Evolutionary conservation across 2,797 vertebrate genomes (phyloP), one percentile per base, ranked within the genome.

Genomic region (Steatocranus sp.): DNA sequence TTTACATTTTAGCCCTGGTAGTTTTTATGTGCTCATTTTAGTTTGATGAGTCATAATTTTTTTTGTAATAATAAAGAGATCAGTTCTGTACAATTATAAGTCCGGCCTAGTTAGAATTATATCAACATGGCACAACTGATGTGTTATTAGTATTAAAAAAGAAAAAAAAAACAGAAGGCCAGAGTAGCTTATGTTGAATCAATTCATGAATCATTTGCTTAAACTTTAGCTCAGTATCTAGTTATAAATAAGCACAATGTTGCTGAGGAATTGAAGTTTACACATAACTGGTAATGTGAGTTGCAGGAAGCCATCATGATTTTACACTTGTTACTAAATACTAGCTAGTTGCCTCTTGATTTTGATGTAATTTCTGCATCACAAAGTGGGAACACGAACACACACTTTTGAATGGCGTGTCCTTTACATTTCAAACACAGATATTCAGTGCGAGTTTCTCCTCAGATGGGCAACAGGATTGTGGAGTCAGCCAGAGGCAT

Each of bases 381-480:
- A 11, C 41, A 30, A 18, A 48, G 41, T 73, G 68, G 41, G 23
- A 68, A 23, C 27, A 18, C 50, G 66, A 66, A 54, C 20, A 2
- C 6, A 23, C 5, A 18, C 38, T 48, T n/a, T 73, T 51, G 43
- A 80, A 20, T 23, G 30, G 17, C 27, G 53, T 4, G 1, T 80
- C 93, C 94, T 96, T 96, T 82, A 96, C 84, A 0, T 15, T 11
- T 1, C 17, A 8, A 58, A 51, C 14, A 2, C 90, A 99, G 98
- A 51, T 99, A 97, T 86, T 98, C 98, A 0, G 97, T 97, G 11
- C 95, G 98, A 84, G 98, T 99, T 12, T 99, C 99, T 51, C 99
- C 98, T 74, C 99, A 99, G 95, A 99, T 99, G 94, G 97, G 97
- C 38, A 99, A 99, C 94, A 96, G 98, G 92, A 96, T 99, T 43